phyloP scores from a whole-genome alignment of 2,113 vertebrate species.

The Plecotus auritus region DNA sequence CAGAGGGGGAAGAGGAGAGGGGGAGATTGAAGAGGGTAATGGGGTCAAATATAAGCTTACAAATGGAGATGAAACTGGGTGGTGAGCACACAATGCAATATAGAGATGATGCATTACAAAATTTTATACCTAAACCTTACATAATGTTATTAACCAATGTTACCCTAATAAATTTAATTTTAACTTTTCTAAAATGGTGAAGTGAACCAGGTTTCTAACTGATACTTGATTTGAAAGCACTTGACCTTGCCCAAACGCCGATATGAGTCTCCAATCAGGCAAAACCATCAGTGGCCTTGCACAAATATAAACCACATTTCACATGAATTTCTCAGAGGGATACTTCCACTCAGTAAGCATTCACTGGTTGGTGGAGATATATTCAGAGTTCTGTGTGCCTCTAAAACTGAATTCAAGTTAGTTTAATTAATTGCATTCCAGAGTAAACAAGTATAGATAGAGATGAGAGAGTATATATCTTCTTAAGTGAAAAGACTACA shows the following conservation, averaged over 20 bases:
- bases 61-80: not conserved
- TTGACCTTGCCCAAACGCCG: not conserved
- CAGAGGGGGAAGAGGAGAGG: not conserved
- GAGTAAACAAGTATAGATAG: not conserved
- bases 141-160: not conserved
- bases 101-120: not conserved
- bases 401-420: not conserved
- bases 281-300: not conserved
- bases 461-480: not conserved
- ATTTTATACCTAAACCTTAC: not conserved
- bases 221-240: slow-evolving; percentile 10
- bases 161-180: not conserved
- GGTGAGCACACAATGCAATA: not conserved
- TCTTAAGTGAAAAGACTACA: not conserved
- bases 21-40: too few species aligned
- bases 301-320: not conserved
- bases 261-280: not conserved
- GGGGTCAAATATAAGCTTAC: not conserved
- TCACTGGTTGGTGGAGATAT: not conserved
- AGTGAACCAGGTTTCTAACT: not conserved
- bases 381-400: not conserved
- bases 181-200: not conserved
- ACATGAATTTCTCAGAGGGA: not conserved
- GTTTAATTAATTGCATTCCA: not conserved
- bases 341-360: not conserved